phyloP scores from a whole-genome alignment of 2,888 invertebrate species.

The Osedax fenrisi region DNA sequence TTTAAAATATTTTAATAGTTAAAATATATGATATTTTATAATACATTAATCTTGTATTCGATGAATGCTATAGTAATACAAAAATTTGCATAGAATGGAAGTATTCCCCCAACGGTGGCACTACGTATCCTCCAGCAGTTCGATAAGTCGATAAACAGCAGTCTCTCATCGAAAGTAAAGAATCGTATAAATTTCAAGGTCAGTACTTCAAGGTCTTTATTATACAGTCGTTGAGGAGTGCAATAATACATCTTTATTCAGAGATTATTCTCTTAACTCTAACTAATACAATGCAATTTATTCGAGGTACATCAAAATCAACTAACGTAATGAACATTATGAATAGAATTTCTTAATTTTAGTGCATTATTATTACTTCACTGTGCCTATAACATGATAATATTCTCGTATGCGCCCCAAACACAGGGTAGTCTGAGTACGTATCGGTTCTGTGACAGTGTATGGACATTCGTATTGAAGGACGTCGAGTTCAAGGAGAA shows the following conservation, averaged over 20 bases:
- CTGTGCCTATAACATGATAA: background rate
- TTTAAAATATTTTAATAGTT: too few relatives aligned
- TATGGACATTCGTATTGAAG: slow-evolving; percentile 97
- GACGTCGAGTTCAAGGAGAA: slow-evolving; percentile 93
- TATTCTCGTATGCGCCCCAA: background rate
- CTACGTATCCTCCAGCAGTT: slow-evolving; percentile 86
- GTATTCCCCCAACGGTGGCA: slow-evolving; percentile 83
- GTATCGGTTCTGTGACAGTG: slow-evolving; percentile 95
- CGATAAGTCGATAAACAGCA: slow-evolving; percentile 88
- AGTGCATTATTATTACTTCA: background rate
- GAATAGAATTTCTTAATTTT: background rate
- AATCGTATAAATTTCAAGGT: slow-evolving; percentile 84
- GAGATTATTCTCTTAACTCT: too few relatives aligned
- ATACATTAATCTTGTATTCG: too few relatives aligned
- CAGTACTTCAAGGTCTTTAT: too few relatives aligned
- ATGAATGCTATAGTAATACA: too few relatives aligned
- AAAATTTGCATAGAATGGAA: slow-evolving; percentile 71
- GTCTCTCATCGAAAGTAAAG: slow-evolving; percentile 72
- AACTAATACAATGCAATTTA: too few relatives aligned
- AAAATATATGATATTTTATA: too few relatives aligned
- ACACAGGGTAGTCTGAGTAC: slow-evolving; percentile 57
- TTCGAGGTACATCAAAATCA: too few relatives aligned
- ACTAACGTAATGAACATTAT: too few relatives aligned
- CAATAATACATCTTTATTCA: too few relatives aligned
- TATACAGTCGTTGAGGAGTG: too few relatives aligned